phyloP scores from a whole-genome alignment of 2,888 invertebrate genomes.

The Stomorhina lunata region DNA sequence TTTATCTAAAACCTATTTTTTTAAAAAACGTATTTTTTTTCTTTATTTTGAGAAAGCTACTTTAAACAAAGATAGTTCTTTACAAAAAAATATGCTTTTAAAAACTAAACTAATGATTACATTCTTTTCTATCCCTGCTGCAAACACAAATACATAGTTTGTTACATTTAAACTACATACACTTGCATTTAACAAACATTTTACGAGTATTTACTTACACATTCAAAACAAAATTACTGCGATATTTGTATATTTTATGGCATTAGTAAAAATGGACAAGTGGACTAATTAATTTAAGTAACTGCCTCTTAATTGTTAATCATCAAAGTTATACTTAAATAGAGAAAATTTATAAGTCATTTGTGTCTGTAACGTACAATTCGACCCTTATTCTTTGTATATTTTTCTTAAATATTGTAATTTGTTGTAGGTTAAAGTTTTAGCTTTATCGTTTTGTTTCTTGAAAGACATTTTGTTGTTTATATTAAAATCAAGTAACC shows the following conservation, averaged over 20 bases:
- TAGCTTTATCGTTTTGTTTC: neutral
- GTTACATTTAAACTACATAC: neutral
- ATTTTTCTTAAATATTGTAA: constrained; percentile 10
- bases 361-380: constrained; percentile 17
- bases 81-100: too few species aligned
- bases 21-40: too few species aligned
- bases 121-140: neutral
- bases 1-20: too few species aligned
- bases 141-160: neutral
- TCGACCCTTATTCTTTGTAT: neutral
- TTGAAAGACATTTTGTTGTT: constrained; percentile 25
- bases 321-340: constrained; percentile 35
- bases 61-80: too few species aligned
- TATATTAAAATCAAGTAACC: constrained; percentile 11
- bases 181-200: neutral
- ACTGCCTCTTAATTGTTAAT: constrained; percentile 62
- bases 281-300: constrained; percentile 65
- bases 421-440: constrained; percentile 25
- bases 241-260: neutral
- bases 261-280: constrained; percentile 30
- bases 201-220: neutral
- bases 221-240: neutral
- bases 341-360: constrained; percentile 20
- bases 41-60: too few species aligned
- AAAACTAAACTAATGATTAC: too few species aligned